Percentiles rank a stretch among this genome's conserved stretches.
Conservation (phyloP, 2,113 vertebrate species). For the Azemiops feae region DNA sequence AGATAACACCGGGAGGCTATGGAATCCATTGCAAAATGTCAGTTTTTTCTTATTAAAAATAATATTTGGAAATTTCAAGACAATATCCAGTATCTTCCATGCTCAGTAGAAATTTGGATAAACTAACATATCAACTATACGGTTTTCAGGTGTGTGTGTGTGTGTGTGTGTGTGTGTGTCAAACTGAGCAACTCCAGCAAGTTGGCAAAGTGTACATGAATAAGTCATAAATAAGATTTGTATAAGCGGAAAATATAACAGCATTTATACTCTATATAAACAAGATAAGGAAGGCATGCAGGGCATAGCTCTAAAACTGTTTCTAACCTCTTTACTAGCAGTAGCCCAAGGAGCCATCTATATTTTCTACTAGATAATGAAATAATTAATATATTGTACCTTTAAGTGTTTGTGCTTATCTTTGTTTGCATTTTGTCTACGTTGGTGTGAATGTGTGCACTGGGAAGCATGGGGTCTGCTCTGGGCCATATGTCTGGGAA, state of each 20-base stretch:
- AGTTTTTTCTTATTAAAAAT: conserved; percentile 13
- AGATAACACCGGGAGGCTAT: background rate
- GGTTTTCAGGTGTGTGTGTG: background rate
- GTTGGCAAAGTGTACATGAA: background rate
- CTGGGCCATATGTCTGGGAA: background rate
- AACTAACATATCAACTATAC: background rate
- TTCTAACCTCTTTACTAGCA: background rate
- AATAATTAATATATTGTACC: background rate
- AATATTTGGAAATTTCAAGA: background rate
- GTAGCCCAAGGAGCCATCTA: background rate
- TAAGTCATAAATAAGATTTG: background rate
- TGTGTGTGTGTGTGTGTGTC: background rate
- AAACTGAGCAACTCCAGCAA: background rate
- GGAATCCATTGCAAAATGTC: background rate
- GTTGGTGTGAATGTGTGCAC: background rate
- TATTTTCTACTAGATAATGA: background rate
- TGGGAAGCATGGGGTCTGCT: background rate
- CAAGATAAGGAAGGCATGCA: background rate
- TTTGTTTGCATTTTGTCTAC: background rate
- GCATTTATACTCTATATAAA: background rate
- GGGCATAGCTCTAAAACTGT: background rate
- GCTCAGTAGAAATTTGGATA: conserved; percentile 1
- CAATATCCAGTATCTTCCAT: background rate
- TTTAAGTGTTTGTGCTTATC: background rate
- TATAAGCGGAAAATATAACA: background rate